Base-by-base conservation (phyloP, 1,140 invertebrate genomes). In the Harlomillsia oculata region DNA sequence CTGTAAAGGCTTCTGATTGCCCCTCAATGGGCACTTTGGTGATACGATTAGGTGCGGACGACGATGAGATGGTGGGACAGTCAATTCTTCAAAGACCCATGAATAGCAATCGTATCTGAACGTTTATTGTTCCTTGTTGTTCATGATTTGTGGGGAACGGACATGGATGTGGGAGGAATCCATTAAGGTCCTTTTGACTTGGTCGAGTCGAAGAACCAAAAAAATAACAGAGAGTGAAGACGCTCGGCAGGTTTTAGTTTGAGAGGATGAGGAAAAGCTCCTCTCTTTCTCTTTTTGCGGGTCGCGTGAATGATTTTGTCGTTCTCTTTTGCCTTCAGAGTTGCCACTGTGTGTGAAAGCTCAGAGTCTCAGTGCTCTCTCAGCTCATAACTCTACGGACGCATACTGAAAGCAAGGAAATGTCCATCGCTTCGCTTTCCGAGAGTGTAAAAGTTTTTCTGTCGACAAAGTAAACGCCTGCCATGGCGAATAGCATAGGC, bases 251-350 rank as follows among this genome's bases (percentile, higher is more conserved):
- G n/a, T n/a, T n/a, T n/a, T n/a, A n/a, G n/a, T n/a, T 8, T 13
- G 16, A 41, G 39, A 41, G 39, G 20, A 20, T n/a, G 39, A 41
- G 39, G 18, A 41, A 41, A 41, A 28, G 43, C 20, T 45, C 28
- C n/a, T n/a, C n/a, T n/a, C n/a, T n/a, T n/a, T n/a, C n/a, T n/a
- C n/a, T n/a, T n/a, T n/a, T n/a, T n/a, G n/a, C n/a, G n/a, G n/a
- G 43, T 11, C n/a, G n/a, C n/a, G 41, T 59, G 56, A 59, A 59
- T 59, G 56, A 59, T 59, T 59, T 55, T 48, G 28, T 32, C 45
- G 30, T 48, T 48, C 45, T 28, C 44, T 48, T 32, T 23, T 32
- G 29, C n/a, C 14, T 48, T 32, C 18, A n/a, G n/a, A n/a, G n/a
- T 26, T 45, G 26, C 5, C 45, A 32, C 14, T 46, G 16, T 14